Conservation (phyloP, 2,113 vertebrate genomes). For the Damaliscus lunatus region DNA sequence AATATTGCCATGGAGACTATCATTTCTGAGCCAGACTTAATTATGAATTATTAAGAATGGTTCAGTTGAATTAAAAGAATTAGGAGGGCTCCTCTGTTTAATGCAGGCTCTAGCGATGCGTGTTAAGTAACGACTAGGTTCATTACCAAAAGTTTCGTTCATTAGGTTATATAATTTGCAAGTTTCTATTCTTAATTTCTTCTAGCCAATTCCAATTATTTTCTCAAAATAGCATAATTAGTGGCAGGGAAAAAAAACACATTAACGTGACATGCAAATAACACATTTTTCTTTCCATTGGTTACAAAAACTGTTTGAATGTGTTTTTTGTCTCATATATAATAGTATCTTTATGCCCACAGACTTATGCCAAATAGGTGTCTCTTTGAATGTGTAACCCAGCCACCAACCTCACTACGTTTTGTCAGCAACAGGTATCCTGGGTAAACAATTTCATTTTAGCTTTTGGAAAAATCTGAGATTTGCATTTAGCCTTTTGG, state of each 20-base stretch:
- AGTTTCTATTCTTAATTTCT: constrained; percentile 70
- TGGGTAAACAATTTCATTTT: not conserved
- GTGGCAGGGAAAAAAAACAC: not conserved
- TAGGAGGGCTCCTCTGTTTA: constrained; percentile 11
- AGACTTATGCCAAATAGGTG: accelerated
- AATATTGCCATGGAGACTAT: constrained; percentile 64
- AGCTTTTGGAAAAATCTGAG: not conserved
- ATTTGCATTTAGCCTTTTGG: not conserved
- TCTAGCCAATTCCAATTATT: constrained; percentile 68
- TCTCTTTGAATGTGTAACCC: accelerated
- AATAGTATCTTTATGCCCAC: accelerated
- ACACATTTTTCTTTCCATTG: constrained; percentile 47
- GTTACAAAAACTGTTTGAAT: not conserved
- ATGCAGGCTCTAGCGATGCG: not conserved
- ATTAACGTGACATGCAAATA: constrained; percentile 56
- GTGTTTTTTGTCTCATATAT: not conserved
- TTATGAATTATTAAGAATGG: constrained; percentile 67
- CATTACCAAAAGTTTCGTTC: constrained; percentile 59
- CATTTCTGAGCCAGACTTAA: constrained; percentile 54
- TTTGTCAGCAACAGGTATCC: not conserved
- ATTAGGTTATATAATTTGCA: constrained; percentile 67
- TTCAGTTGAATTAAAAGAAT: constrained; percentile 52
- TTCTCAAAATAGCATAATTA: constrained; percentile 69
- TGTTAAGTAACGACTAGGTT: constrained; percentile 42
- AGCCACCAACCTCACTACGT: not conserved